These are phyloP conservation scores for Entomobrya multifasciata DNA, from an alignment of 2,888 invertebrate species.

Conservation along the genomic window DNA sequence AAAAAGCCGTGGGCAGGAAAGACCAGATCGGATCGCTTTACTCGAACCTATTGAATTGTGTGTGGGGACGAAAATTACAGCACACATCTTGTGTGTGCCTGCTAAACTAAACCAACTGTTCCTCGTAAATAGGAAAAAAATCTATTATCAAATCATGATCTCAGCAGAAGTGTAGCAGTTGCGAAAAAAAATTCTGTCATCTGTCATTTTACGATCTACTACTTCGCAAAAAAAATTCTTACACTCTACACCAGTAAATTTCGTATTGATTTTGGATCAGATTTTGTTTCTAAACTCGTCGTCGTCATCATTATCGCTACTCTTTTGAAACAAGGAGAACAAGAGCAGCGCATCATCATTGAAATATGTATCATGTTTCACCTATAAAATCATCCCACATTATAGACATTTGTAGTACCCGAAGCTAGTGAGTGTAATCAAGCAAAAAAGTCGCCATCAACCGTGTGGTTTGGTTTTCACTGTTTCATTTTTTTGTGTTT, in stretches of 20 bases:
- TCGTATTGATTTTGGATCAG: slow-evolving; percentile 67
- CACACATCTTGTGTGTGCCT: neutral
- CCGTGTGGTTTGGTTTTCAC: slow-evolving; percentile 37
- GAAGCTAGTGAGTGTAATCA: slow-evolving; percentile 24
- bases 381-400: slow-evolving; percentile 9
- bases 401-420: slow-evolving; percentile 37
- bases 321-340: neutral
- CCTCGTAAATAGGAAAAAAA: slow-evolving; percentile 7
- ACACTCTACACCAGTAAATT: neutral
- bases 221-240: neutral
- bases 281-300: slow-evolving; percentile 53
- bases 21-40: neutral
- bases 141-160: slow-evolving; percentile 49
- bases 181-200: slow-evolving; percentile 48
- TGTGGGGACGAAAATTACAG: neutral
- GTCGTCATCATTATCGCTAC: slow-evolving; percentile 31
- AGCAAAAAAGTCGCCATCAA: slow-evolving; percentile 25
- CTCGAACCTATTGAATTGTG: slow-evolving; percentile 1
- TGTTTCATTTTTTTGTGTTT: neutral
- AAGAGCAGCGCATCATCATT: neutral
- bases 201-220: slow-evolving; percentile 56
- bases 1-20: slow-evolving; percentile 37
- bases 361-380: slow-evolving; percentile 49
- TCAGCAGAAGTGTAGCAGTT: slow-evolving; percentile 21
- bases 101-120: neutral